Conservation (phyloP, 2,888 invertebrate genomes). For the Drosophila mimetica region DNA sequence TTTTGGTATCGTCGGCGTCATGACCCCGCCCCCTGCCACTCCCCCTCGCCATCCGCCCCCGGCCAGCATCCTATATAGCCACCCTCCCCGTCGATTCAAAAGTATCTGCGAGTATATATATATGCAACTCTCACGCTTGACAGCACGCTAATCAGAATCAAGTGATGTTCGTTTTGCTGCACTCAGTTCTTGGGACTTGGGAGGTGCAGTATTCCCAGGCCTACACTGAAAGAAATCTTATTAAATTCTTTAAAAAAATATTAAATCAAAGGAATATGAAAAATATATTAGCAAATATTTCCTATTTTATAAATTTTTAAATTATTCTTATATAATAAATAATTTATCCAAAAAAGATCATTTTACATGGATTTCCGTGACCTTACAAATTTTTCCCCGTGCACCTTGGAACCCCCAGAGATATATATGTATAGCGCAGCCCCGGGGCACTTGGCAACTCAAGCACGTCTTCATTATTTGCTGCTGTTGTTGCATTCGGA, state of each 20-base stretch:
- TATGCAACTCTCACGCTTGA: slow-evolving; percentile 80
- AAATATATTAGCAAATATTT: too few relatives aligned
- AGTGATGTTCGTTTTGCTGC: slow-evolving; percentile 77
- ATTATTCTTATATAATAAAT: too few relatives aligned
- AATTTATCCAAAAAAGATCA: too few relatives aligned
- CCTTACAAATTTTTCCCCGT: neutral
- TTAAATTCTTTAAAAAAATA: too few relatives aligned
- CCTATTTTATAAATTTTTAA: too few relatives aligned
- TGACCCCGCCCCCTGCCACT: slow-evolving; percentile 19
- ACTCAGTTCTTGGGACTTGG: slow-evolving; percentile 41
- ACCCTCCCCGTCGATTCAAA: slow-evolving; percentile 9
- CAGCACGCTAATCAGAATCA: slow-evolving; percentile 83
- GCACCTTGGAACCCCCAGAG: slow-evolving; percentile 19
- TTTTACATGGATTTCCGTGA: too few relatives aligned
- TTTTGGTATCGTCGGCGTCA: slow-evolving; percentile 64
- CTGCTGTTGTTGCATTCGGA: slow-evolving; percentile 63
- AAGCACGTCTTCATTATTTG: slow-evolving; percentile 75
- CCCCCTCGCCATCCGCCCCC: neutral
- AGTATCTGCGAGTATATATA: slow-evolving; percentile 33
- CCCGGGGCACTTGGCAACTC: slow-evolving; percentile 71
- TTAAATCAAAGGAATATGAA: neutral
- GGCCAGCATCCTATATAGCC: neutral
- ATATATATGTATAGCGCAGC: slow-evolving; percentile 5
- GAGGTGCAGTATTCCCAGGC: slow-evolving; percentile 19
- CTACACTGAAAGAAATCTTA: neutral